Evolutionary conservation across 2,113 vertebrate genomes (phyloP), one percentile per base, ranked within the genome.

Genomic region (Centropristis striata): DNA sequence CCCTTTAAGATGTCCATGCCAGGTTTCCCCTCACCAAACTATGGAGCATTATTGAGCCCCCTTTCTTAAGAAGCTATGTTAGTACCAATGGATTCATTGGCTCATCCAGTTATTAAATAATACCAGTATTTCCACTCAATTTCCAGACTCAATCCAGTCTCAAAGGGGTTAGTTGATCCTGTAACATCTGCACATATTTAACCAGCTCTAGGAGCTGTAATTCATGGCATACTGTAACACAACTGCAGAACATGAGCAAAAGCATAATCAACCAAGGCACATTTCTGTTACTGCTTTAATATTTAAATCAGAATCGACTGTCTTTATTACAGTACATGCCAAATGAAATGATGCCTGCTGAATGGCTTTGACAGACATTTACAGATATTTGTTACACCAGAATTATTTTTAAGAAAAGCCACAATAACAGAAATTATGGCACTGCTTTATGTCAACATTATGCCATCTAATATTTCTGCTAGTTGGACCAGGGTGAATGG

Each of bases 401-500:
- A 25, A 20, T 54, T 42, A 42, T 65, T 81, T n/a, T 39, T 32
- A 39, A 47, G 18, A 42, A 57, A 75, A 42, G 11, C 21, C 21
- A 32, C 8, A 55, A 32, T 21, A 47, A 55, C 53, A n/a, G 39
- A 14, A 15, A 60, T 39, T 42, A 12, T 37, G 0, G 12, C 23
- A 13, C 25, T 51, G 20, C 37, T 58, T 53, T 53, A 51, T 54
- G 25, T 58, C 68, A 55, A n/a, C 18, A 77, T 39, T 46, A 44
- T 64, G 12, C 27, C 23, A 75, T 49, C 42, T 5, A 42, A 54
- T 73, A 70, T 44, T 75, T 78, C 44, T 42, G 58, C 54, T 53
- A 21, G 14, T 74, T 75, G 4, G 2, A 75, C 25, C 12, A 13
- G 16, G 65, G 23, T 54, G n/a, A 73, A 83, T 3, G 54, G 16